Percentiles rank a stretch among this genome's conserved stretches.
Conservation (phyloP, 1,140 invertebrate genomes). For the Oryctes rhinoceros region DNA sequence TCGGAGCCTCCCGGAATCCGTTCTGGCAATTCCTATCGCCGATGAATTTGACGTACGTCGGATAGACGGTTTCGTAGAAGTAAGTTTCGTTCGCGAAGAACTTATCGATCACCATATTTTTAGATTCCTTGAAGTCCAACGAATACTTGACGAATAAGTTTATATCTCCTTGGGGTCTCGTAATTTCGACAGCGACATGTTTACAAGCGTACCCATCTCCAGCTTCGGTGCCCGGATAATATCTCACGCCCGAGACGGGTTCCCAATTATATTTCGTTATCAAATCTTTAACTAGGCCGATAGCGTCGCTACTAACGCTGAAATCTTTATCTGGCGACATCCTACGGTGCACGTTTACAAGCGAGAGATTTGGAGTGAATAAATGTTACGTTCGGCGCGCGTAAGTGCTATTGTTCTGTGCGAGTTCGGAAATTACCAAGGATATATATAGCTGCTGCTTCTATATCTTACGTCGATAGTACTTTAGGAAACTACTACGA, state of each 20-base stretch:
- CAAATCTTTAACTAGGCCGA: not conserved
- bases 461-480: too few species aligned
- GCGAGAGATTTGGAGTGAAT: too few species aligned
- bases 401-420: too few species aligned
- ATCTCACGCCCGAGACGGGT: not conserved
- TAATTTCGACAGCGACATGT: not conserved
- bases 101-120: not conserved
- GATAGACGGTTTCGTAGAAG: slow-evolving; percentile 3
- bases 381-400: too few species aligned
- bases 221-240: not conserved
- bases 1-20: slow-evolving; percentile 50
- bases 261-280: not conserved
- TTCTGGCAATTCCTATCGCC: not conserved
- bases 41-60: not conserved
- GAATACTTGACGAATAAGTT: not conserved
- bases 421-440: too few species aligned
- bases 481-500: too few species aligned
- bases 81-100: not conserved
- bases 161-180: not conserved
- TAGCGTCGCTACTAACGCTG: not conserved
- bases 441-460: too few species aligned
- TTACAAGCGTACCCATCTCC: slow-evolving; percentile 4
- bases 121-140: not conserved
- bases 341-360: too few species aligned
- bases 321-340: not conserved